phyloP scores from a whole-genome alignment of 2,113 vertebrate species.

The Tachuris rubrigastra region DNA sequence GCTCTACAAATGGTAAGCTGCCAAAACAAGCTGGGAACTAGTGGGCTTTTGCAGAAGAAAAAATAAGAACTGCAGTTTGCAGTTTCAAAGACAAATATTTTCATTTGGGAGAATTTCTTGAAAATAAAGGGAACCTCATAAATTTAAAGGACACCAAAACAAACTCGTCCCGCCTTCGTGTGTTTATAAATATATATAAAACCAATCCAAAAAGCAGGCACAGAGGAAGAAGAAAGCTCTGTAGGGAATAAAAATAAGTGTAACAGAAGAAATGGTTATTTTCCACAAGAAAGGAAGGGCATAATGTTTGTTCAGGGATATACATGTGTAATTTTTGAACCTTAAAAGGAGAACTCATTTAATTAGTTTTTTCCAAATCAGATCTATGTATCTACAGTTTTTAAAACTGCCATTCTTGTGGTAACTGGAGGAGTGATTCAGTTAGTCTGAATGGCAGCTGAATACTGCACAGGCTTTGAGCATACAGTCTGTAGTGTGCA shows the following conservation, averaged over 20 bases:
- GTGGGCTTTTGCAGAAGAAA: neutral
- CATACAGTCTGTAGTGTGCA: neutral
- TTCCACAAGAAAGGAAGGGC: neutral
- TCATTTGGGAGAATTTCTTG: neutral
- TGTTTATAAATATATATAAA: neutral
- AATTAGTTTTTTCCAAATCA: neutral
- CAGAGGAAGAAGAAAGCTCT: neutral
- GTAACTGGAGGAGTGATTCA: neutral
- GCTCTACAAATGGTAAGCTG: conserved; percentile 90
- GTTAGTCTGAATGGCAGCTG: neutral
- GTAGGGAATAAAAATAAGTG: neutral
- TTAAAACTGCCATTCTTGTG: neutral
- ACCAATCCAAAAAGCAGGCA: neutral
- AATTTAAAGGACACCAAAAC: neutral
- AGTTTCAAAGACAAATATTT: neutral
- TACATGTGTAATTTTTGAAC: neutral
- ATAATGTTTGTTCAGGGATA: neutral
- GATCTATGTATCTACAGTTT: neutral
- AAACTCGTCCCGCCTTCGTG: neutral
- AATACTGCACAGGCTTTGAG: neutral
- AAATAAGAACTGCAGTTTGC: neutral
- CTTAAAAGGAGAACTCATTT: neutral
- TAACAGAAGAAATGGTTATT: neutral
- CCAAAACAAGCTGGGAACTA: neutral
- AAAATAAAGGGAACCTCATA: neutral